Conservation (phyloP, 2,113 vertebrate genomes). For the Eptesicus fuscus region DNA sequence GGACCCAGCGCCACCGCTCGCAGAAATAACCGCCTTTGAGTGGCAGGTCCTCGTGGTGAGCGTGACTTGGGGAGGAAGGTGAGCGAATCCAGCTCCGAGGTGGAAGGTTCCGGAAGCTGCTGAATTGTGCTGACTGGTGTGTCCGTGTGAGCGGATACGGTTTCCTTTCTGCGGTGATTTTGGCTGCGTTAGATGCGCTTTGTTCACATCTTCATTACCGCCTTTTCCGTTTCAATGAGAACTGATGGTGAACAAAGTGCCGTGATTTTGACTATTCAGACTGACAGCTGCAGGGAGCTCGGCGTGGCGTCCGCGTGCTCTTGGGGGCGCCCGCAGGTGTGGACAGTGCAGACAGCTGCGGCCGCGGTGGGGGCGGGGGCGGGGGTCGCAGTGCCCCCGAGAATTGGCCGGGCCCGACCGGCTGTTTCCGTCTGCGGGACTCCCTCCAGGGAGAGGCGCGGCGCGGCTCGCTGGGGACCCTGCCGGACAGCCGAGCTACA, state of each 20-base stretch:
- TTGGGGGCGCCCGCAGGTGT: background rate
- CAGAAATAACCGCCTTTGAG: background rate
- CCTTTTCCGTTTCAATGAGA: slow-evolving; percentile 43
- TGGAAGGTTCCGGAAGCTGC: background rate
- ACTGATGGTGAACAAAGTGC: slow-evolving; percentile 58
- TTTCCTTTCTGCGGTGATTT: slow-evolving; percentile 7
- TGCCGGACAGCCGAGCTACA: rapidly evolving
- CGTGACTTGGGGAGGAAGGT: background rate
- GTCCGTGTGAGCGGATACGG: background rate
- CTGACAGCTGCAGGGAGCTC: background rate
- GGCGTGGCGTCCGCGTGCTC: background rate
- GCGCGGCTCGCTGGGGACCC: rapidly evolving
- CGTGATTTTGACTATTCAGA: slow-evolving; percentile 68
- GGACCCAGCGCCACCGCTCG: too few species aligned
- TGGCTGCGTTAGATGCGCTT: slow-evolving; percentile 36
- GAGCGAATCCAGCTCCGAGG: background rate
- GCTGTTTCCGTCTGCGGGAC: background rate
- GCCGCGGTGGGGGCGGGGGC: background rate
- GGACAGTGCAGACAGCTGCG: background rate
- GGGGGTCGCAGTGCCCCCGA: background rate
- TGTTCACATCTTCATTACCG: slow-evolving; percentile 59
- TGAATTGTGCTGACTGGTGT: slow-evolving; percentile 58
- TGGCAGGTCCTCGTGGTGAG: background rate
- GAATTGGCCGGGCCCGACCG: background rate
- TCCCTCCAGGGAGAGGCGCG: background rate